Percentiles rank a stretch among this genome's conserved stretches.
These are phyloP conservation scores for Tamandua tetradactyla DNA, from an alignment of 2,797 vertebrate species.

Conservation along the genomic window DNA sequence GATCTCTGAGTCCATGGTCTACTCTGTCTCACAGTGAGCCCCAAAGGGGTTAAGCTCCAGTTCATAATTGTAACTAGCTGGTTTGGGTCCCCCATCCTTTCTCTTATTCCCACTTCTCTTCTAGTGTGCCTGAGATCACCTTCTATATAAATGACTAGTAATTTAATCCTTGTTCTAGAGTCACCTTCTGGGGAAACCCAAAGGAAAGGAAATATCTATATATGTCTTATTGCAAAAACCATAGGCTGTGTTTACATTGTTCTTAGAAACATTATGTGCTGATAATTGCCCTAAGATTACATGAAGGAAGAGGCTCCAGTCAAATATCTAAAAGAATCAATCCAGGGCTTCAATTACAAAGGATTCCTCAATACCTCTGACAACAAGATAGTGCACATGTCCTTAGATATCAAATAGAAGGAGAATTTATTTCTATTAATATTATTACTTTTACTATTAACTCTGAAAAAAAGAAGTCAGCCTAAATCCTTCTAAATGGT, in stretches of 20 bases:
- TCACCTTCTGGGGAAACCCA: not conserved
- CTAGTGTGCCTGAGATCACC: not conserved
- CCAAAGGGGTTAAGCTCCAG: not conserved
- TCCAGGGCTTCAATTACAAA: not conserved
- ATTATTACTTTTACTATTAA: constrained; percentile 9
- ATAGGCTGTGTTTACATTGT: not conserved
- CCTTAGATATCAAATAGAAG: not conserved
- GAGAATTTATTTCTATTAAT: not conserved
- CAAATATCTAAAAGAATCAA: not conserved
- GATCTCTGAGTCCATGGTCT: not conserved
- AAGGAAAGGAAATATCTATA: not conserved
- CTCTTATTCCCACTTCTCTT: not conserved
- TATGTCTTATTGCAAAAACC: not conserved
- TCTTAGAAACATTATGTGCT: constrained; percentile 15
- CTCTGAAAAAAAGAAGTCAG: not conserved
- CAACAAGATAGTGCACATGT: not conserved
- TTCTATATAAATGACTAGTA: not conserved
- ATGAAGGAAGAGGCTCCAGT: not conserved
- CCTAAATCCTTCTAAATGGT: not conserved
- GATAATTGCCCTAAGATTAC: not conserved
- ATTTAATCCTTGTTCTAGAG: not conserved
- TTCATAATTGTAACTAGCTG: not conserved
- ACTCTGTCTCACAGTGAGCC: not conserved
- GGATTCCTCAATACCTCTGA: not conserved
- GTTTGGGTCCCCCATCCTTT: not conserved